These are phyloP conservation scores for Melitaea athalia DNA, from an alignment of 2,888 invertebrate genomes.

Conservation along the genomic window DNA sequence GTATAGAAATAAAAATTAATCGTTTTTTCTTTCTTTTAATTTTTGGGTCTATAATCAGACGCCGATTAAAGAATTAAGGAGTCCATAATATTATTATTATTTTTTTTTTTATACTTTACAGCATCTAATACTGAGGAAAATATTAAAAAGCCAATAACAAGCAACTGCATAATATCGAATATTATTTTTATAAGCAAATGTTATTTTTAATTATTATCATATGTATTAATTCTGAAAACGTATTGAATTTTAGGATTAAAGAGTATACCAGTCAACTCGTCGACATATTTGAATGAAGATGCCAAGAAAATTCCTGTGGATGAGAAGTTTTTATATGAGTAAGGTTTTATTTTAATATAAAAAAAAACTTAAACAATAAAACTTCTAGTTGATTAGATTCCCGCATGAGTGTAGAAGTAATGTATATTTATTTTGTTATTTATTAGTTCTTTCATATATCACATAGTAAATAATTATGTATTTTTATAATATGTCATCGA, in stretches of 20 bases:
- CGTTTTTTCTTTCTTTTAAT: not conserved
- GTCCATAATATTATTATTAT: too few species aligned
- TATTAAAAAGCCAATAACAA: too few species aligned
- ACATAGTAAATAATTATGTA: too few species aligned
- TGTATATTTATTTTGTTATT: not conserved
- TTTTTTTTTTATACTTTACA: too few species aligned
- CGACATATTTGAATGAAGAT: conserved; percentile 85
- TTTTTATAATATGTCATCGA: too few species aligned
- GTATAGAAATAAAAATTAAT: conserved; percentile 50
- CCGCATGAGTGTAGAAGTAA: not conserved
- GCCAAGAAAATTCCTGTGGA: conserved; percentile 92
- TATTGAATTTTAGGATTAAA: conserved; percentile 65
- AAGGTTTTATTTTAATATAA: conserved; percentile 49
- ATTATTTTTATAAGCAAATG: too few species aligned
- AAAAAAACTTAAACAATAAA: not conserved
- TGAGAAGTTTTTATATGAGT: conserved; percentile 92
- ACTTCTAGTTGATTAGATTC: not conserved
- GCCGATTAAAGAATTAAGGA: too few species aligned
- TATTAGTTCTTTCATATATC: too few species aligned
- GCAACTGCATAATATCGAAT: too few species aligned
- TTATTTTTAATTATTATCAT: too few species aligned
- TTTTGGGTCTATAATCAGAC: too few species aligned
- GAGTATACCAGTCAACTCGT: conserved; percentile 87
- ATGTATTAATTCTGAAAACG: not conserved
- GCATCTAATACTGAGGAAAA: too few species aligned